Conservation (phyloP, 2,888 invertebrate genomes). For the Dendrolimus houi region DNA sequence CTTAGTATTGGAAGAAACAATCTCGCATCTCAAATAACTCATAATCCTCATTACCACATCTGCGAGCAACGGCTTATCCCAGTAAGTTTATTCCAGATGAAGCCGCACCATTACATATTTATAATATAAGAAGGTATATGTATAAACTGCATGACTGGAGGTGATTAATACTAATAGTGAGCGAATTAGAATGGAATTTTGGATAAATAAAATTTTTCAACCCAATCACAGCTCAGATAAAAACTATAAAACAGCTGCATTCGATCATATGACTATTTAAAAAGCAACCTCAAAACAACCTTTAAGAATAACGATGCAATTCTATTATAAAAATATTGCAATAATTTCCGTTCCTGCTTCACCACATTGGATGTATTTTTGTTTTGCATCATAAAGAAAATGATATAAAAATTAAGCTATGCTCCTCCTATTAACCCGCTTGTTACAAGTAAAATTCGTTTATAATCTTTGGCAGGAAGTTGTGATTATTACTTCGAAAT, state of each 20-base stretch:
- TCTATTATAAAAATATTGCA: conserved; percentile 1
- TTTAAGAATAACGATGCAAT: neutral
- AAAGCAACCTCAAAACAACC: neutral
- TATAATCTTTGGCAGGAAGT: no score
- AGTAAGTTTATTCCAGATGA: no score
- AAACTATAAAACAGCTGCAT: neutral
- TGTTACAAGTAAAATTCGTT: no score
- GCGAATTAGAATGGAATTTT: conserved; percentile 5
- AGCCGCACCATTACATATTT: no score
- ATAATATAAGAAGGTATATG: no score
- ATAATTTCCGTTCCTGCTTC: neutral
- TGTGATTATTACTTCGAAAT: no score
- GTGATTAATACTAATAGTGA: neutral
- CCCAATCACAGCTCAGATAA: neutral
- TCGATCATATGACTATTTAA: neutral
- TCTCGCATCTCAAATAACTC: no score
- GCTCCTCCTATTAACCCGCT: no score
- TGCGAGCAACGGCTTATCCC: no score
- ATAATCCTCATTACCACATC: no score
- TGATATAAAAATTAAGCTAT: neutral
- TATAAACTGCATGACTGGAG: no score
- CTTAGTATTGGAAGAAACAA: no score
- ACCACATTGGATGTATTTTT: neutral
- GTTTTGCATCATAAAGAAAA: neutral
- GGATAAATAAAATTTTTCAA: neutral